A percentile compares a stretch with the other conserved stretches of the same genome.
Conservation (phyloP, 2,113 vertebrate species). For the Sapajus apella region DNA sequence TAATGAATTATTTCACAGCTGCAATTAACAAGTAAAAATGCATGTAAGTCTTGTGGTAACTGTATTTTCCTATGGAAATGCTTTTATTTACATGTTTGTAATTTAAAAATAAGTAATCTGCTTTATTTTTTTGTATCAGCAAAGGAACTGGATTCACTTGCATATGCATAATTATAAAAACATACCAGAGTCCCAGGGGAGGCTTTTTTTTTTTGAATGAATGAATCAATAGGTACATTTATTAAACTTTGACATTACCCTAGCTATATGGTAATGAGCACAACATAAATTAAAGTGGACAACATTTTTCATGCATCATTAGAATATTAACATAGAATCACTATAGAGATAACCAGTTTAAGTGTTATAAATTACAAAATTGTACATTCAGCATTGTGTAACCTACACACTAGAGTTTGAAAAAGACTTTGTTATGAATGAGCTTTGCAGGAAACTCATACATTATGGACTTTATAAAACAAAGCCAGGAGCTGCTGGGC, state of each 20-base stretch:
- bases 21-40: neutral
- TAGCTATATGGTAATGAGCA: neutral
- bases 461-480: constrained; percentile 47
- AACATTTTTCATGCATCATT: neutral
- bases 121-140: neutral
- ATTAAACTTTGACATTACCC: neutral
- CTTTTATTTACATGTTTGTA: neutral
- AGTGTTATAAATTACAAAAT: neutral
- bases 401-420: neutral
- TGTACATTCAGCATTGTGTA: constrained; percentile 18
- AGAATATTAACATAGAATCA: neutral
- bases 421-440: constrained; percentile 53
- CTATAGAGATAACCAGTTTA: neutral
- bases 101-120: neutral
- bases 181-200: neutral
- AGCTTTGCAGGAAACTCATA: constrained; percentile 52
- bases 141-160: neutral
- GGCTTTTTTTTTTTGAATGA: neutral
- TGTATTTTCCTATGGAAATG: neutral
- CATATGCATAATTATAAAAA: neutral
- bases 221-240: neutral
- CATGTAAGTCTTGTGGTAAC: neutral
- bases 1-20: neutral
- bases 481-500: constrained; percentile 77
- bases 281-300: neutral